These are phyloP conservation scores for Buathra laborator DNA, from an alignment of 2,888 invertebrate species.

Conservation along the genomic window DNA sequence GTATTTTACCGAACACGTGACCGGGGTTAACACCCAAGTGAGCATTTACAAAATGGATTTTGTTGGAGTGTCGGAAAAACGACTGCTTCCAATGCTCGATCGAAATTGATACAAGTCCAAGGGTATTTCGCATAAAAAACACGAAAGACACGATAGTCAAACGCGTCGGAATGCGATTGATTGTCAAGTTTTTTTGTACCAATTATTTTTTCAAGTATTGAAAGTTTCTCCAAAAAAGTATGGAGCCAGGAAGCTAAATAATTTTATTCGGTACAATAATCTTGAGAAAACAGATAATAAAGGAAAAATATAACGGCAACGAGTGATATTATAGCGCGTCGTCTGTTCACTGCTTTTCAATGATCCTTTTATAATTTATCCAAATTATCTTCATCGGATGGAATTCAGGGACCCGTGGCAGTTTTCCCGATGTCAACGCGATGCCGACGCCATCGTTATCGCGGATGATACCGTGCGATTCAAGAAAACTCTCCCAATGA, in stretches of 20 bases:
- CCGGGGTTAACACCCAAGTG: not conserved
- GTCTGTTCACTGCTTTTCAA: not conserved
- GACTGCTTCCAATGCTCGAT: not conserved
- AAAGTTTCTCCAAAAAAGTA: not conserved
- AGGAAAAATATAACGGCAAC: not conserved
- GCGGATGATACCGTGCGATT: not conserved
- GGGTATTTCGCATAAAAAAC: not conserved
- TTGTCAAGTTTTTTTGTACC: not conserved
- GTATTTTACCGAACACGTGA: not conserved
- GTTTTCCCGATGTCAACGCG: not conserved
- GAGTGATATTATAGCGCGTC: not conserved
- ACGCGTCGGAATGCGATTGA: not conserved
- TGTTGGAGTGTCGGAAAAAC: not conserved
- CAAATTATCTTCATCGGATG: not conserved
- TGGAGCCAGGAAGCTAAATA: not conserved
- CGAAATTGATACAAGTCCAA: not conserved
- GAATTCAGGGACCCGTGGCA: not conserved
- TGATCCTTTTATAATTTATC: not conserved
- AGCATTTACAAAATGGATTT: not conserved
- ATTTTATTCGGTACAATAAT: not conserved
- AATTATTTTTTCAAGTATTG: not conserved
- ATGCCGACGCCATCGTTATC: not conserved
- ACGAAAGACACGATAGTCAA: slow-evolving; percentile 4
- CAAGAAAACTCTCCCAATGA: not conserved
- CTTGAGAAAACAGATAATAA: not conserved